Conservation (phyloP, 92 coral and sea anemone genomes). For the Epizoanthus scotinus region DNA sequence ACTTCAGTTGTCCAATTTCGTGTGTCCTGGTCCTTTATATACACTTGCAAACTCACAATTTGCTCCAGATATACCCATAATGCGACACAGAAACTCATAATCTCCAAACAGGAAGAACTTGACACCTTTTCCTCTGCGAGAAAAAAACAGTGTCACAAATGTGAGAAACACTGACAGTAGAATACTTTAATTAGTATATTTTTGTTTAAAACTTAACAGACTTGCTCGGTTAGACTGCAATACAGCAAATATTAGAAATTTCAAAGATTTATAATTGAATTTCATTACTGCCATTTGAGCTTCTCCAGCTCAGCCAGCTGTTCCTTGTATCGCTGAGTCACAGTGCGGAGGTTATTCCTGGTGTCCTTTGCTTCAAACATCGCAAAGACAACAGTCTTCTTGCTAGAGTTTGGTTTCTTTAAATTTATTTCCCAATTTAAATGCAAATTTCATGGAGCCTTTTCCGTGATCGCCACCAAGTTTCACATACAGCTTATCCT, state of each 20-base stretch:
- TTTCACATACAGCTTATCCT: slow-evolving; percentile 36
- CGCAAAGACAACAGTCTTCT: slow-evolving; percentile 36
- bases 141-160: neutral
- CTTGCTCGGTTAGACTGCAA: neutral
- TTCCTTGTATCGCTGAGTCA: slow-evolving; percentile 23
- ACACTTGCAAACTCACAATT: neutral
- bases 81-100: neutral
- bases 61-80: slow-evolving; percentile 26
- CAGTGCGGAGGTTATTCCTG: slow-evolving; percentile 32
- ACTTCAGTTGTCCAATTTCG: neutral
- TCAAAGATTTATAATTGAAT: neutral
- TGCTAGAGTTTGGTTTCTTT: slow-evolving; percentile 37
- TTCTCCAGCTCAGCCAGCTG: slow-evolving; percentile 17
- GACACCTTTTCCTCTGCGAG: neutral
- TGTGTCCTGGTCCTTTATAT: neutral
- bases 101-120: slow-evolving; percentile 3
- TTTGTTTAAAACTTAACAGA: no score
- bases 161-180: neutral
- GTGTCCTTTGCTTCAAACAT: slow-evolving; percentile 42
- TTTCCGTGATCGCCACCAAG: slow-evolving; percentile 37
- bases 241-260: neutral
- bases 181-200: no score
- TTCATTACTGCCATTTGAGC: slow-evolving; percentile 24
- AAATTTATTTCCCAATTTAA: slow-evolving; percentile 38
- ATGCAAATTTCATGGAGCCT: slow-evolving; percentile 41